phyloP scores from a whole-genome alignment of 1,140 invertebrate species.

The Steinernema khuongi region DNA sequence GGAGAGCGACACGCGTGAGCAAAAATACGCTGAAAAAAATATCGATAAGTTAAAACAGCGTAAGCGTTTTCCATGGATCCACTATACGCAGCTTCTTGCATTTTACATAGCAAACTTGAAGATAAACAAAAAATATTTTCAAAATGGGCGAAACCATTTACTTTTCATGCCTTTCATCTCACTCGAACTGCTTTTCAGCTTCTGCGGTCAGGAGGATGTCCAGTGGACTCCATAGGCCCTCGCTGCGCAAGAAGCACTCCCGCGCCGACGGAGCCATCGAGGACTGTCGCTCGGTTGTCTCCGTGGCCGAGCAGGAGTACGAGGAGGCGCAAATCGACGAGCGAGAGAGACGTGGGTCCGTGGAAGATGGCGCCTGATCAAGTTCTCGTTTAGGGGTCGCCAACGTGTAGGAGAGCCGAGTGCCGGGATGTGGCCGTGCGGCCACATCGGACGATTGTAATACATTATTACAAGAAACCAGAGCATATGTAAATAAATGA shows the following conservation, averaged over 20 bases:
- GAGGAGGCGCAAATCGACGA: neutral
- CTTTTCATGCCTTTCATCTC: slow-evolving; percentile 25
- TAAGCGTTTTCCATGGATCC: too few relatives aligned
- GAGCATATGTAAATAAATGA: neutral
- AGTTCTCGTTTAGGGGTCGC: neutral
- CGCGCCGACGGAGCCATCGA: neutral
- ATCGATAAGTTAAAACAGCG: too few relatives aligned
- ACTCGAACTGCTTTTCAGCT: neutral
- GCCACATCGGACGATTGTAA: neutral
- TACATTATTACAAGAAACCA: neutral
- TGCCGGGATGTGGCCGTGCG: neutral
- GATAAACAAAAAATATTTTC: too few relatives aligned
- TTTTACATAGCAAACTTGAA: too few relatives aligned
- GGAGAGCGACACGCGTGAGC: too few relatives aligned
- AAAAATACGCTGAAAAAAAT: too few relatives aligned
- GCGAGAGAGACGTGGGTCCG: neutral
- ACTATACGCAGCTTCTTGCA: too few relatives aligned
- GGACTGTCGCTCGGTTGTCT: neutral
- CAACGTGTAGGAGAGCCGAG: neutral
- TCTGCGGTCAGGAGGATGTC: neutral
- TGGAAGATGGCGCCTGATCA: neutral
- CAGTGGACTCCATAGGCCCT: neutral
- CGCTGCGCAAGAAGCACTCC: neutral
- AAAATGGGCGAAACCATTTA: too few relatives aligned
- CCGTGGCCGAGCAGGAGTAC: neutral